Conservation (phyloP, 2,888 invertebrate genomes). For the Cabera pusaria region DNA sequence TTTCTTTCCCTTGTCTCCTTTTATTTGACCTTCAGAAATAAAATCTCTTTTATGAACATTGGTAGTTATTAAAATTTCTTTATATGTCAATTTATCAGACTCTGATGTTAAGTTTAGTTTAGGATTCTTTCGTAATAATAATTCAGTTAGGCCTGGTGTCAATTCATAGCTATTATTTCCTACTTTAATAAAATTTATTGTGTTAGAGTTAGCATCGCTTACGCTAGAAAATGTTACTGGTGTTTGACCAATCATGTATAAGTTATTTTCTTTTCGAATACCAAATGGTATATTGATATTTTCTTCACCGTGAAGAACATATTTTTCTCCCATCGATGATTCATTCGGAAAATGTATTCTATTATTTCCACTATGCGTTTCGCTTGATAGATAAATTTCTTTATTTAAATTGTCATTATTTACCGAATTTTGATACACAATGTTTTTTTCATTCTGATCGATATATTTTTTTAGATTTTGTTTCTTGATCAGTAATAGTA, state of each 20-base stretch:
- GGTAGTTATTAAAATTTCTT: neutral
- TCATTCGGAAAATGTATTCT: too few species aligned
- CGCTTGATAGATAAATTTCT: too few species aligned
- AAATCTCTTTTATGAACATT: slow-evolving; percentile 4
- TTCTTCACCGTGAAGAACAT: neutral
- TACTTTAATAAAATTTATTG: neutral
- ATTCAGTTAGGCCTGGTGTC: slow-evolving; percentile 1
- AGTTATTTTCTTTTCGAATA: neutral
- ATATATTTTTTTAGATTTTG: neutral
- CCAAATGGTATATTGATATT: neutral
- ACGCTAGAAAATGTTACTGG: neutral
- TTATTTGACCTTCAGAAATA: neutral
- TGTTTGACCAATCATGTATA: neutral
- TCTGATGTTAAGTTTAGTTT: neutral
- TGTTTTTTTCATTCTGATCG: neutral
- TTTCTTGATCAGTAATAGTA: too few species aligned
- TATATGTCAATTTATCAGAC: neutral
- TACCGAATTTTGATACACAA: neutral
- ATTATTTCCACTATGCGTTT: too few species aligned
- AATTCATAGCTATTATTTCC: neutral
- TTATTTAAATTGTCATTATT: neutral
- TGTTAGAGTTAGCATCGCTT: neutral
- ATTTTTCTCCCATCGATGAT: neutral
- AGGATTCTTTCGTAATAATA: slow-evolving; percentile 1
- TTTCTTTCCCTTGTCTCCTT: slow-evolving; percentile 3